These are phyloP conservation scores for Xiphydria camelus DNA, from an alignment of 2,888 invertebrate genomes.

Conservation along the genomic window DNA sequence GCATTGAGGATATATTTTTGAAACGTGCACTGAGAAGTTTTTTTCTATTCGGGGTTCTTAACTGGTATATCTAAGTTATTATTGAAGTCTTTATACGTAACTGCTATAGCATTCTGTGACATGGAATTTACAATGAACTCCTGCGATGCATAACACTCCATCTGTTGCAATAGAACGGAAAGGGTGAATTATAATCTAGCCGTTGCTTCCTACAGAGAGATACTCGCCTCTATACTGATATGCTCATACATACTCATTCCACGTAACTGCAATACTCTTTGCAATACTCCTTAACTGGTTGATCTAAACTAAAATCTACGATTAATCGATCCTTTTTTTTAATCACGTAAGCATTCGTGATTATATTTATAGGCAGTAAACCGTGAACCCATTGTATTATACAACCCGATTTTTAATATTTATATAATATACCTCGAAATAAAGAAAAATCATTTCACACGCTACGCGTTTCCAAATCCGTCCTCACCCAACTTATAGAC, in stretches of 20 bases:
- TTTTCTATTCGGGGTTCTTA: slow-evolving; percentile 8
- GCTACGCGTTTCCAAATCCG: slow-evolving; percentile 5
- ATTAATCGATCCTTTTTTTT: slow-evolving; percentile 3
- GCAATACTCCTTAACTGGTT: slow-evolving; percentile 10
- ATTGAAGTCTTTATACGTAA: slow-evolving; percentile 5
- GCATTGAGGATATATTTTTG: no score
- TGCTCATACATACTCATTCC: neutral
- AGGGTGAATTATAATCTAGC: slow-evolving; percentile 12
- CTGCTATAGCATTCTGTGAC: slow-evolving; percentile 24
- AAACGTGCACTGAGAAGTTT: no score
- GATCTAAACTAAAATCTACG: slow-evolving; percentile 12
- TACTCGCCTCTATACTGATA: slow-evolving; percentile 4
- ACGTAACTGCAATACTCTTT: neutral
- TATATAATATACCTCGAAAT: slow-evolving; percentile 16
- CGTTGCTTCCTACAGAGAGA: slow-evolving; percentile 16
- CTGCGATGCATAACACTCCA: slow-evolving; percentile 12
- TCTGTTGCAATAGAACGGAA: slow-evolving; percentile 10
- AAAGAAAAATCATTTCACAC: slow-evolving; percentile 18
- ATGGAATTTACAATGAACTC: slow-evolving; percentile 23
- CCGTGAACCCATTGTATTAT: slow-evolving; percentile 12
- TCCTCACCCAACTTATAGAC: no score
- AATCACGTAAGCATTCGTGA: slow-evolving; percentile 5
- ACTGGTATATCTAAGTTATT: slow-evolving; percentile 1
- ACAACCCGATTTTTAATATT: slow-evolving; percentile 8
- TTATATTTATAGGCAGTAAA: slow-evolving; percentile 5